Evolutionary conservation across 2,888 invertebrate species (phyloP).

Genomic region (Callimorpha dominula): DNA sequence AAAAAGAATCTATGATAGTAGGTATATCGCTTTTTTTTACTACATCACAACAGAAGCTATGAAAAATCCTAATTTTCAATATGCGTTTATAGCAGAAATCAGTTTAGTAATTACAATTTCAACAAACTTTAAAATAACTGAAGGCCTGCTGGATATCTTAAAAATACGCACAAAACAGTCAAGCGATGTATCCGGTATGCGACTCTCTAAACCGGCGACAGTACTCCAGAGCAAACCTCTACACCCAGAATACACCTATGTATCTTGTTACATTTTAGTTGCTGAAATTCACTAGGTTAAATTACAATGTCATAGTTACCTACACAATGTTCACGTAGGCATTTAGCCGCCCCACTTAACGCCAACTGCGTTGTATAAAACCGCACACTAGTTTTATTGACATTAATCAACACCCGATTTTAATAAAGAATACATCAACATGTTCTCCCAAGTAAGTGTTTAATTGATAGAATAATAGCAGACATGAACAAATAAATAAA

Average conservation of each 20-base stretch:
- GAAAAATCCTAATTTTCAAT: no score
- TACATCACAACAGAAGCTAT: no score
- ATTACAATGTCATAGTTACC: not conserved
- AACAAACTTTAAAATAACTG: not conserved
- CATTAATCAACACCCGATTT: slow-evolving; percentile 63
- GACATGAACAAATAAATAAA: no score
- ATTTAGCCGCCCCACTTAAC: not conserved
- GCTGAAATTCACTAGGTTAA: not conserved
- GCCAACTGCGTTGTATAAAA: no score
- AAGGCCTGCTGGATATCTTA: not conserved
- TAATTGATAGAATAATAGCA: no score
- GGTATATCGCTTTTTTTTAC: no score
- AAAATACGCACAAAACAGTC: not conserved
- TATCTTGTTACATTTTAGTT: not conserved
- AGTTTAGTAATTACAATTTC: no score
- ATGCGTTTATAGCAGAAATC: no score
- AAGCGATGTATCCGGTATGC: not conserved
- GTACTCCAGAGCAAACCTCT: not conserved
- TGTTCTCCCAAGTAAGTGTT: slow-evolving; percentile 74
- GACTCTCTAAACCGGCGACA: not conserved
- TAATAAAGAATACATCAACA: slow-evolving; percentile 59
- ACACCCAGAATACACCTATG: not conserved
- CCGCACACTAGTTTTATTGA: slow-evolving; percentile 45
- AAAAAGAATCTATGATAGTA: no score
- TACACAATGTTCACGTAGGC: not conserved